Percentiles rank a stretch among this genome's conserved stretches.
Evolutionary conservation across 2,113 vertebrate genomes (phyloP).

Genomic region (Misgurnus anguillicaudatus): DNA sequence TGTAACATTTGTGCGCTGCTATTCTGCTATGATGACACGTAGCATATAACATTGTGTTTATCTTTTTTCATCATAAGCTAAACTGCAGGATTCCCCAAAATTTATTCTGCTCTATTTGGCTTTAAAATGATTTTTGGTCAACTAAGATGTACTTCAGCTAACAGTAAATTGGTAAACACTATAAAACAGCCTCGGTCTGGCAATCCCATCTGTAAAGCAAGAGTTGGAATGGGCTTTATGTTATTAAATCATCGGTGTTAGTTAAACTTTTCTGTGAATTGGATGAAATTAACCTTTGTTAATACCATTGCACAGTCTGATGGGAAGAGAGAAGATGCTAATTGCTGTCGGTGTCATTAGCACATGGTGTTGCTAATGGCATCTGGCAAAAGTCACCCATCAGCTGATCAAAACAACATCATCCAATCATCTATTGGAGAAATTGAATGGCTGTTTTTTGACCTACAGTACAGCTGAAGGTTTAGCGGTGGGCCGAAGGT

Average conservation of each 20-base stretch:
- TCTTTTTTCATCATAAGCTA: background rate
- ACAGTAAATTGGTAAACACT: background rate
- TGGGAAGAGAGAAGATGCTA: background rate
- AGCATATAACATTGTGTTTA: background rate
- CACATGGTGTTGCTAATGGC: background rate
- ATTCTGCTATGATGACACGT: background rate
- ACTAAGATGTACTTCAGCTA: background rate
- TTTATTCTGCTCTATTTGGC: background rate
- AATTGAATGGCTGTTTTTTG: background rate
- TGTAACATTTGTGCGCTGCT: no score
- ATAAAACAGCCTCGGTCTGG: background rate
- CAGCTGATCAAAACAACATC: background rate
- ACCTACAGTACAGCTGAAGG: background rate
- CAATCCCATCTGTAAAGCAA: background rate
- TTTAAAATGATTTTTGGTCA: no score
- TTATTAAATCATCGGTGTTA: background rate
- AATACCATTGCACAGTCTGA: background rate
- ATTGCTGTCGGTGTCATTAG: constrained; percentile 12
- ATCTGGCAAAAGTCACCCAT: background rate
- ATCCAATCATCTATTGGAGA: background rate
- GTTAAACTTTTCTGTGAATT: constrained; percentile 13
- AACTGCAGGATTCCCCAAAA: background rate
- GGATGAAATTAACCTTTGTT: constrained; percentile 6
- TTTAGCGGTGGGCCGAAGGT: background rate
- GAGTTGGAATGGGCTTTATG: background rate